Evolutionary conservation across 2,888 invertebrate species (phyloP), one percentile per base, ranked within the genome.

Genomic region (Stenodema calcarata): DNA sequence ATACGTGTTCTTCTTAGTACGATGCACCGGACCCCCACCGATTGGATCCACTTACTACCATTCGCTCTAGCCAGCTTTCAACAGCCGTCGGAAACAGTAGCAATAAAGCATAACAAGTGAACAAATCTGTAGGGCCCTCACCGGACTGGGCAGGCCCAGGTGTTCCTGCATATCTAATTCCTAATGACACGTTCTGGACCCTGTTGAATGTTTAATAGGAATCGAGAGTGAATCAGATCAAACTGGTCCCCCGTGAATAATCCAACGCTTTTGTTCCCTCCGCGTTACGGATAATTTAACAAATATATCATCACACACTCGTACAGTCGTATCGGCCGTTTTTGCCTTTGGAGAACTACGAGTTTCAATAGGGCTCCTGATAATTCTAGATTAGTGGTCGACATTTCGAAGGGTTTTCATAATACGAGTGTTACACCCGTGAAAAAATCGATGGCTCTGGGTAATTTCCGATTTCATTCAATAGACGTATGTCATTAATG

Each of bases 121-220:
- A 85, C 50, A 85, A 85, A 85, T 85, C 85, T 85, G 85, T n/a
- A 23, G 70, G 11, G 18, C 28, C n/a, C 27, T 30, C n/a, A n/a
- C 50, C 27, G 12, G n/a, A 12, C 30, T 28, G n/a, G 35, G 12
- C 27, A 44, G 76, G 85, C 75, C 47, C 85, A 85, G 85, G 85
- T 85, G 85, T 75, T 76, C 76, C 85, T 85, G 85, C 85, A 85
- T 85, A 85, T 76, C 85, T 69, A 85, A 85, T 85, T 42, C 85
- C 50, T 85, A 85, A 85, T 85, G 85, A 85, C 85, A 85, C 85
- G 84, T 85, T 30, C 62, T 54, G 47, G 50, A 69, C 62, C 69
- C 76, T 76, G 85, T 85, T 85, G 85, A 85, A 85, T 85, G 85
- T 85, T 85, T 85, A 85, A 85, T 85, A 85, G 50, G 54, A 54